phyloP scores from a whole-genome alignment of 2,888 invertebrate species.

The Thalpophila matura region DNA sequence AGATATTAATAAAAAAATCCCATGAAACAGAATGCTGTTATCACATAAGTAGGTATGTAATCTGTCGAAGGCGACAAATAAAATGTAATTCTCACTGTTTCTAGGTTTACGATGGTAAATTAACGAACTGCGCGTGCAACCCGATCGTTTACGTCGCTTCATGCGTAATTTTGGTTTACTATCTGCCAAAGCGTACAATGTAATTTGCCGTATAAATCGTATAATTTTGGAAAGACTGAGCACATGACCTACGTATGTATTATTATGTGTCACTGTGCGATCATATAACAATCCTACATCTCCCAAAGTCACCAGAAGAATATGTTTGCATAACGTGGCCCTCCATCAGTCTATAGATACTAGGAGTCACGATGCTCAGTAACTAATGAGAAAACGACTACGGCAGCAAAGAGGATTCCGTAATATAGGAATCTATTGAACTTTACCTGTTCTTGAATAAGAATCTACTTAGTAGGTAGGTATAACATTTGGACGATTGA shows the following conservation, averaged over 20 bases:
- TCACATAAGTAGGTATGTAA: conserved; percentile 54
- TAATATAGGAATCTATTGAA: conserved; percentile 2
- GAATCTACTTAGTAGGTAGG: too few species aligned
- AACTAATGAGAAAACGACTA: not conserved
- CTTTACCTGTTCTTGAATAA: conserved; percentile 5
- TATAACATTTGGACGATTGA: too few species aligned
- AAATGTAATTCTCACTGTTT: conserved; percentile 57
- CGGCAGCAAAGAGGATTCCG: conserved; percentile 2
- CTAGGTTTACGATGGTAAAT: conserved; percentile 60
- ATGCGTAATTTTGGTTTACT: conserved; percentile 50
- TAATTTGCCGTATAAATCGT: conserved; percentile 46
- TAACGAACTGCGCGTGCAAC: conserved; percentile 56
- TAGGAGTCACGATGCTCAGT: not conserved
- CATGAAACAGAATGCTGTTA: conserved; percentile 57
- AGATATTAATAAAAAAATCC: conserved; percentile 49
- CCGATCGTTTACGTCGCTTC: conserved; percentile 43
- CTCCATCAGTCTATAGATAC: not conserved
- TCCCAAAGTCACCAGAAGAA: not conserved
- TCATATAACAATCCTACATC: not conserved
- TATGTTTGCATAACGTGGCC: not conserved
- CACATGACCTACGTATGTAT: not conserved
- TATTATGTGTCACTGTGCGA: conserved; percentile 4
- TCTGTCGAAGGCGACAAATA: conserved; percentile 43
- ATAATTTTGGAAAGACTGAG: conserved; percentile 40
- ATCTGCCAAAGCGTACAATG: conserved; percentile 46